Conservation (phyloP, 2,797 vertebrate species). For the Ataeniobius toweri region DNA sequence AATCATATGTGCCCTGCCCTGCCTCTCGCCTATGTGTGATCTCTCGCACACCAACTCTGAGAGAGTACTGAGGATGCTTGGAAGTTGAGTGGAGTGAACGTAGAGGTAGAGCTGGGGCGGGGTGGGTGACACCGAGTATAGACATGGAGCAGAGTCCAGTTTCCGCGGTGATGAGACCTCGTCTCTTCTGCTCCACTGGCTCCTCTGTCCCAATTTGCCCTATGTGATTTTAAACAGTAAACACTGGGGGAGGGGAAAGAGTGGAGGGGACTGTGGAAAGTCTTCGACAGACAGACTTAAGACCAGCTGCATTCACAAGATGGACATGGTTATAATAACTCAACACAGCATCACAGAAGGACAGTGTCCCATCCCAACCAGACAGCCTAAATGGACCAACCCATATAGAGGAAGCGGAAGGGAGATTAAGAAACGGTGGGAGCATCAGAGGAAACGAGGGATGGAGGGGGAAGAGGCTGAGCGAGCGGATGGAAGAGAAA, state of each 20-base stretch:
- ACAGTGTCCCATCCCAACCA: slow-evolving; percentile 57
- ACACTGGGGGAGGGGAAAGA: slow-evolving; percentile 72
- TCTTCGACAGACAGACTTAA: slow-evolving; percentile 35
- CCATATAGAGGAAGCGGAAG: slow-evolving; percentile 57
- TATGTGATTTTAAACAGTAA: slow-evolving; percentile 78
- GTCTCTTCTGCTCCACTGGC: slow-evolving; percentile 81
- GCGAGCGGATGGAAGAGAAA: slow-evolving; percentile 59
- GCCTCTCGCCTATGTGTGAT: slow-evolving; percentile 23
- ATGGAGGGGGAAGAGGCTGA: slow-evolving; percentile 58
- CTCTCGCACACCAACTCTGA: slow-evolving; percentile 17
- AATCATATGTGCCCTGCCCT: slow-evolving; percentile 58
- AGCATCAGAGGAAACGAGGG: slow-evolving; percentile 71
- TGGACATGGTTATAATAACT: slow-evolving; percentile 56
- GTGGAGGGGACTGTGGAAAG: slow-evolving; percentile 21
- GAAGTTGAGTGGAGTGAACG: slow-evolving; percentile 47
- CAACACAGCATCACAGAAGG: slow-evolving; percentile 43
- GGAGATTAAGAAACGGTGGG: slow-evolving; percentile 71
- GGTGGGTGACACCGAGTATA: slow-evolving; percentile 24
- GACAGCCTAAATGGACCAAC: slow-evolving; percentile 75
- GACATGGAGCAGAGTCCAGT: slow-evolving; percentile 51
- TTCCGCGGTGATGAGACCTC: slow-evolving; percentile 56
- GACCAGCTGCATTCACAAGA: slow-evolving; percentile 59
- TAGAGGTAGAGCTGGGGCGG: slow-evolving; percentile 35
- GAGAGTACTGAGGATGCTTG: slow-evolving; percentile 8
- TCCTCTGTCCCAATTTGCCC: slow-evolving; percentile 78